Percentiles rank a stretch among this genome's conserved stretches.
Evolutionary conservation across 2,888 invertebrate genomes (phyloP).

Genomic region (Cheilosia soror): DNA sequence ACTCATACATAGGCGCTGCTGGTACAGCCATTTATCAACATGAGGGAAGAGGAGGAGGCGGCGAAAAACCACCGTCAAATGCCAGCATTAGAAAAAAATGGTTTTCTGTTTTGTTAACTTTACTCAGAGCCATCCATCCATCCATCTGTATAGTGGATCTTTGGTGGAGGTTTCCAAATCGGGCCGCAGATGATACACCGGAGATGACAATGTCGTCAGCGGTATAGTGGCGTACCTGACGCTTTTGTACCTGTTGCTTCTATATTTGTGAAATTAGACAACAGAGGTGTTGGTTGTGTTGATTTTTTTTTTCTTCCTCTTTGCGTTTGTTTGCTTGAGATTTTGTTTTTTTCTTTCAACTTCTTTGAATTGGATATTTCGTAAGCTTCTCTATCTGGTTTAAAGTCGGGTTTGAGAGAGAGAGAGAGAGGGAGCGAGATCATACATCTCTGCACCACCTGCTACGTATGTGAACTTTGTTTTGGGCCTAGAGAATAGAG

Average conservation of each 20-base stretch:
- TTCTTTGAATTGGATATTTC: conserved; percentile 52
- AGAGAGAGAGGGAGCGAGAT: conserved; percentile 14
- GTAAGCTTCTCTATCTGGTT: conserved; percentile 64
- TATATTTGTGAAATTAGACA: conserved; percentile 51
- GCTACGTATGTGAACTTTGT: conserved; percentile 67
- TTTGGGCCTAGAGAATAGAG: conserved; percentile 11
- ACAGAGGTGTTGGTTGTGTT: conserved; percentile 35
- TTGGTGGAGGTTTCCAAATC: conserved; percentile 72
- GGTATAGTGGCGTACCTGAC: conserved; percentile 63
- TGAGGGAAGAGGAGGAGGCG: background rate
- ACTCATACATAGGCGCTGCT: conserved; percentile 35
- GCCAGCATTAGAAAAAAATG: conserved; percentile 40
- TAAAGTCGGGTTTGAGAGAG: conserved; percentile 15
- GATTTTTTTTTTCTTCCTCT: conserved; percentile 7
- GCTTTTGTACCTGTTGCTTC: conserved; percentile 68
- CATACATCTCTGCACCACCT: conserved; percentile 47
- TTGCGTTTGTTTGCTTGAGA: conserved; percentile 30
- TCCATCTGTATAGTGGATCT: conserved; percentile 61
- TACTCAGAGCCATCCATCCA: conserved; percentile 52
- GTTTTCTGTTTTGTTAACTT: conserved; percentile 45
- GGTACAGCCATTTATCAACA: background rate
- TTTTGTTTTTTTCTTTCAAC: conserved; percentile 1
- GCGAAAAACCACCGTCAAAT: conserved; percentile 2
- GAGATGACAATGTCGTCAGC: conserved; percentile 28
- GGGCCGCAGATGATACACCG: conserved; percentile 56